These are phyloP conservation scores for Sciurus vulgaris DNA, from an alignment of 2,797 vertebrate species.

Conservation along the genomic window DNA sequence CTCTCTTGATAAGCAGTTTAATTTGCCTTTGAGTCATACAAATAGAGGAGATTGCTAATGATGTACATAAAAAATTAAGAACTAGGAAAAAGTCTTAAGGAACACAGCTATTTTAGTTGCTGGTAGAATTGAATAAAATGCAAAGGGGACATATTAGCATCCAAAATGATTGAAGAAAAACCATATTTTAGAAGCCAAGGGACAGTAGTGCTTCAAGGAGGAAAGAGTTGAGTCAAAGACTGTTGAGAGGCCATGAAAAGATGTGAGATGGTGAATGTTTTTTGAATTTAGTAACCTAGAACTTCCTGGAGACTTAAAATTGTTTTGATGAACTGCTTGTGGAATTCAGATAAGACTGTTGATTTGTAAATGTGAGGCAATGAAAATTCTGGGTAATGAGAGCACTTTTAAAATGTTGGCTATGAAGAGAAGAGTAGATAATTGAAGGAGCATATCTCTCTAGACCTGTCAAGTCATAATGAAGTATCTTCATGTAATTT, in stretches of 20 bases:
- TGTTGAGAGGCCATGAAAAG: neutral
- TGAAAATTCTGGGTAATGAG: conserved; percentile 1
- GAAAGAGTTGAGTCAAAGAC: neutral
- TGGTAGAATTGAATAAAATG: neutral
- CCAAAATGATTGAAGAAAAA: neutral
- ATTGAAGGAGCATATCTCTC: neutral
- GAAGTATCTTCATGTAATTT: conserved; percentile 24
- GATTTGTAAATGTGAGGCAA: neutral
- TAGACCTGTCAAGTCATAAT: neutral
- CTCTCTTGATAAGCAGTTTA: neutral
- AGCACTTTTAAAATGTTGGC: neutral
- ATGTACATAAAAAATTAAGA: neutral
- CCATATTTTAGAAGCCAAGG: neutral
- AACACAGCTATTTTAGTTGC: neutral
- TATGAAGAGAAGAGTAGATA: neutral
- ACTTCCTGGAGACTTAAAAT: neutral
- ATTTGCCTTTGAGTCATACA: neutral
- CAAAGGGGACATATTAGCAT: neutral
- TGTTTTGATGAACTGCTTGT: neutral
- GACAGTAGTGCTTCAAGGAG: neutral
- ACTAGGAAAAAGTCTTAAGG: neutral
- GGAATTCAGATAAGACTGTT: neutral
- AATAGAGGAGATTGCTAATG: neutral
- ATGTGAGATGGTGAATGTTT: neutral
- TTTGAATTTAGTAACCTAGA: neutral